Percentiles rank a stretch among this genome's conserved stretches.
phyloP scores from a whole-genome alignment of 2,113 vertebrate genomes.

The Meriones unguiculatus region DNA sequence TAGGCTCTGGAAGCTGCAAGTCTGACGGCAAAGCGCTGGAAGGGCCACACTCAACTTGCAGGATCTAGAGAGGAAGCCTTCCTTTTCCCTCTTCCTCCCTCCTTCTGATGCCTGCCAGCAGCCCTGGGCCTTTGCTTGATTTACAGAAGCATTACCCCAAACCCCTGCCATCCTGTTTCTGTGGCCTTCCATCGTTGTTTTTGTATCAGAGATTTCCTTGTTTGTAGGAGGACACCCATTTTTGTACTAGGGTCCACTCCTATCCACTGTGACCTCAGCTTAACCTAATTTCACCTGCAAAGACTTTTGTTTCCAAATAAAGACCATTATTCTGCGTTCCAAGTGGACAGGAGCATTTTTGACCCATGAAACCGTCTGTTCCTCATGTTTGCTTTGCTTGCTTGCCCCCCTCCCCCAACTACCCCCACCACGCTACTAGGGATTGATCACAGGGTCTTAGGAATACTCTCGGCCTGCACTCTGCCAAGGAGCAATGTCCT shows the following conservation, averaged over 20 bases:
- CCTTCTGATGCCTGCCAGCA: background rate
- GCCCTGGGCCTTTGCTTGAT: background rate
- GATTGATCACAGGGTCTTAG: background rate
- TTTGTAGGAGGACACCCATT: background rate
- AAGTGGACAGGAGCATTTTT: background rate
- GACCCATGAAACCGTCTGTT: background rate
- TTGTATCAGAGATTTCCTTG: background rate
- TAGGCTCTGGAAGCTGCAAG: background rate
- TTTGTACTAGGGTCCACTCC: background rate
- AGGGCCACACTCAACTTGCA: background rate
- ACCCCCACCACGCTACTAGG: background rate
- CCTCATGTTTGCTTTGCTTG: background rate
- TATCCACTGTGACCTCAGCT: background rate
- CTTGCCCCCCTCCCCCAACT: background rate
- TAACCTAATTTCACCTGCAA: background rate
- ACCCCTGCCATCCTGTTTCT: background rate
- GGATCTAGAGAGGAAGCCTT: background rate
- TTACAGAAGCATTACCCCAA: background rate
- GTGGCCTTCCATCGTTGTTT: background rate
- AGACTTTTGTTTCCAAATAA: constrained; percentile 12
- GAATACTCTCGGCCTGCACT: background rate
- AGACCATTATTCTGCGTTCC: background rate
- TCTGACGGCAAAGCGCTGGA: background rate
- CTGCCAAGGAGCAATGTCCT: background rate
- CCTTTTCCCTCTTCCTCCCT: background rate